A percentile compares a stretch with the other conserved stretches of the same genome.
These are phyloP conservation scores for Helicoverpa assulta DNA, from an alignment of 2,888 invertebrate genomes.

Conservation along the genomic window DNA sequence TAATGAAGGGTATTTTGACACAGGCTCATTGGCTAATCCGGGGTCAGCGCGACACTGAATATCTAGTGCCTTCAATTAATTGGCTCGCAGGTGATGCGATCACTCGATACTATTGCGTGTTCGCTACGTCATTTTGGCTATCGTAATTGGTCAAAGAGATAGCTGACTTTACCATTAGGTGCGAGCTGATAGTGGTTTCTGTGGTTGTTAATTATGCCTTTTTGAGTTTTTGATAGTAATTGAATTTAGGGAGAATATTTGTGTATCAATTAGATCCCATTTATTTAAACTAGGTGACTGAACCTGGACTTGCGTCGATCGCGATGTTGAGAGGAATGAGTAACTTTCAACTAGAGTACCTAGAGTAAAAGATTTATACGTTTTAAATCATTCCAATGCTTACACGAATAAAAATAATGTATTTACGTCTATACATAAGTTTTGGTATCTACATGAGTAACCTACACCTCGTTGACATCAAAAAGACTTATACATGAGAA, in stretches of 20 bases:
- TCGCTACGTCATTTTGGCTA: slow-evolving; percentile 52
- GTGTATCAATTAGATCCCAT: background rate
- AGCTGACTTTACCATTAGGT: slow-evolving; percentile 58
- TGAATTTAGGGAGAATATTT: background rate
- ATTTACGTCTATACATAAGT: background rate
- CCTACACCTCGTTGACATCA: too few relatives aligned
- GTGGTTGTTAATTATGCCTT: slow-evolving; percentile 16
- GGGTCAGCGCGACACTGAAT: slow-evolving; percentile 54
- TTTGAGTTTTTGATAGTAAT: background rate
- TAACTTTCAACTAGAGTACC: too few relatives aligned
- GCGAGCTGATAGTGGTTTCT: slow-evolving; percentile 24
- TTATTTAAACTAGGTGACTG: background rate
- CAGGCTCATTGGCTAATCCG: slow-evolving; percentile 52
- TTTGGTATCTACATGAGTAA: too few relatives aligned
- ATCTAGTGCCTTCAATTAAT: slow-evolving; percentile 60
- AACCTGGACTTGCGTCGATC: background rate
- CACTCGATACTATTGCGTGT: slow-evolving; percentile 43
- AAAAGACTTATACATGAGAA: background rate
- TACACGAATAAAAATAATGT: too few relatives aligned
- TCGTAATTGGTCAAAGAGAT: slow-evolving; percentile 66
- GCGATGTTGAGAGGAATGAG: too few relatives aligned
- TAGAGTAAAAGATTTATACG: too few relatives aligned
- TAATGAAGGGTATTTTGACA: slow-evolving; percentile 52
- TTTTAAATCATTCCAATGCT: too few relatives aligned
- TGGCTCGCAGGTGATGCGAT: slow-evolving; percentile 51